Conservation (phyloP, 2,888 invertebrate species). For the Pegoplata infirma region DNA sequence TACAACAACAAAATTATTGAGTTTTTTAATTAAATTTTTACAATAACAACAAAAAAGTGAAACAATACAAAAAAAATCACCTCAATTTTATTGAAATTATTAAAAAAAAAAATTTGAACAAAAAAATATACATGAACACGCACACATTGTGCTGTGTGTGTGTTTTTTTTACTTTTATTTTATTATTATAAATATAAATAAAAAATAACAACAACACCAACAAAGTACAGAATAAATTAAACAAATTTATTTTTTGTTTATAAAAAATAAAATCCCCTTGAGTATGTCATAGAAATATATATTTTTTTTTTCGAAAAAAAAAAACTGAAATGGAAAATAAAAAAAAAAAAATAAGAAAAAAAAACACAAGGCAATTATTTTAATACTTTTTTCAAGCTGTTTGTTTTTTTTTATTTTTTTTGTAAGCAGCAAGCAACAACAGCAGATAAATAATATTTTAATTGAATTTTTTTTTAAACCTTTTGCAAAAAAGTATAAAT, state of each 20-base stretch:
- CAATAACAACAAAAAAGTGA: slow-evolving; percentile 48
- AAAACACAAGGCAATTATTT: slow-evolving; percentile 60
- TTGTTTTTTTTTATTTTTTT: too few relatives aligned
- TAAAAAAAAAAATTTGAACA: slow-evolving; percentile 32
- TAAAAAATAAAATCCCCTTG: slow-evolving; percentile 64
- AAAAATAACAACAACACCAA: slow-evolving; percentile 20
- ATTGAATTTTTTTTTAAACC: slow-evolving; percentile 57
- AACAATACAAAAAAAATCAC: slow-evolving; percentile 57
- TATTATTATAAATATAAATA: slow-evolving; percentile 27
- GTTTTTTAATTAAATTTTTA: slow-evolving; percentile 42
- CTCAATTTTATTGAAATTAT: slow-evolving; percentile 62
- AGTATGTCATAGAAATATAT: slow-evolving; percentile 61
- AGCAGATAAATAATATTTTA: slow-evolving; percentile 61
- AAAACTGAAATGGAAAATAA: slow-evolving; percentile 58
- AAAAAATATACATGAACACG: slow-evolving; percentile 37
- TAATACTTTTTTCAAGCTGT: slow-evolving; percentile 52
- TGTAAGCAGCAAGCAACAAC: slow-evolving; percentile 30
- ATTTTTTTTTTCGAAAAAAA: slow-evolving; percentile 21
- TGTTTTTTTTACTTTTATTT: slow-evolving; percentile 37
- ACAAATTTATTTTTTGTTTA: slow-evolving; percentile 55
- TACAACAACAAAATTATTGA: slow-evolving; percentile 26
- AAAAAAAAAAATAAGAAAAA: slow-evolving; percentile 54
- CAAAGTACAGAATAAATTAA: slow-evolving; percentile 60
- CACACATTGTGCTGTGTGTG: slow-evolving; percentile 9
- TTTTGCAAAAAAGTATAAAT: slow-evolving; percentile 52